phyloP scores from a whole-genome alignment of 2,888 invertebrate species.

The Sinopyrophorus schimmeli region DNA sequence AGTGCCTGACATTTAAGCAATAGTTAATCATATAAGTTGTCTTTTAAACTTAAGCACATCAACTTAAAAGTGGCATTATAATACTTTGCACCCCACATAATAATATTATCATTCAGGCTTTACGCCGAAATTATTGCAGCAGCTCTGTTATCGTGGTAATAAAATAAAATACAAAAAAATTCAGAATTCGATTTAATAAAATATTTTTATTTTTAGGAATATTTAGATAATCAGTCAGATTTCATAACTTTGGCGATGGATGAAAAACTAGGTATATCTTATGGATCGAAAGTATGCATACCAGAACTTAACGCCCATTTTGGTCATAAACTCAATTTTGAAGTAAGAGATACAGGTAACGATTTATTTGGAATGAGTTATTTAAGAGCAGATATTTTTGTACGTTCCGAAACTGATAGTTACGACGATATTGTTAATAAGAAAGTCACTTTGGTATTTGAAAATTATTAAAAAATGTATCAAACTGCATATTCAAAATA shows the following conservation, averaged over 20 bases:
- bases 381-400: slow-evolving; percentile 58
- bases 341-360: slow-evolving; percentile 56
- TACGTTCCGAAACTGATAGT: slow-evolving; percentile 58
- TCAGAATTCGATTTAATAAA: too few species aligned
- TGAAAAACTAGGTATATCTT: slow-evolving; percentile 51
- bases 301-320: slow-evolving; percentile 59
- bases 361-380: slow-evolving; percentile 52
- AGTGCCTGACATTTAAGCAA: too few species aligned
- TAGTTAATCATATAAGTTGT: too few species aligned
- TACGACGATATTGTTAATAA: slow-evolving; percentile 58
- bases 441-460: slow-evolving; percentile 53
- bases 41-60: too few species aligned
- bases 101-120: too few species aligned
- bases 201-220: slow-evolving; percentile 56
- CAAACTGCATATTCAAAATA: too few species aligned
- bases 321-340: slow-evolving; percentile 54
- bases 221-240: slow-evolving; percentile 55
- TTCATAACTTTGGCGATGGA: slow-evolving; percentile 60
- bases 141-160: too few species aligned
- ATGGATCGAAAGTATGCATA: slow-evolving; percentile 57
- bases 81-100: too few species aligned
- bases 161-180: too few species aligned
- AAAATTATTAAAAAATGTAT: slow-evolving; percentile 22
- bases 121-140: too few species aligned
- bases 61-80: too few species aligned